Percentiles rank a stretch among this genome's conserved stretches.
Conservation (phyloP, 1,140 invertebrate genomes). For the Pygmarrhopalites habei region DNA sequence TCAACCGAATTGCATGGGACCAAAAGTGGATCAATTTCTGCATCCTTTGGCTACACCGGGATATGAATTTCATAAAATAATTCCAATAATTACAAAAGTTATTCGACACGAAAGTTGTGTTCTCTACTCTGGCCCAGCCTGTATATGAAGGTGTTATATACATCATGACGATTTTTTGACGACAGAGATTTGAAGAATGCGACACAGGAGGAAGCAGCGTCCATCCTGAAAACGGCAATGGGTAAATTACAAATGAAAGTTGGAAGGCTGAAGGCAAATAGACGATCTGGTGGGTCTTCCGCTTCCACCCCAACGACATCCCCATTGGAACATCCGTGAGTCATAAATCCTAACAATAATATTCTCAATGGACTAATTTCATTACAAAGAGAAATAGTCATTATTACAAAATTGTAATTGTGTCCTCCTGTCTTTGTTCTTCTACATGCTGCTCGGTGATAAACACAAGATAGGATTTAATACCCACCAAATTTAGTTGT, state of each 20-base stretch:
- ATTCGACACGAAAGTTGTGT: too few species aligned
- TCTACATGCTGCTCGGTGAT: neutral
- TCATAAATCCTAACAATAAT: neutral
- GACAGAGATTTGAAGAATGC: conserved; percentile 74
- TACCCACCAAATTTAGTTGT: too few species aligned
- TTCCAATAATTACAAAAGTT: too few species aligned
- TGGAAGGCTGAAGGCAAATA: conserved; percentile 64
- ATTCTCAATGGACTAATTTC: too few species aligned
- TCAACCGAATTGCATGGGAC: too few species aligned
- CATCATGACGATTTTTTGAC: too few species aligned
- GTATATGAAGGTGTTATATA: too few species aligned
- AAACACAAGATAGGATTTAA: neutral
- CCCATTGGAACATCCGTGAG: conserved; percentile 25
- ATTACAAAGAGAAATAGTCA: neutral
- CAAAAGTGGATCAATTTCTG: too few species aligned
- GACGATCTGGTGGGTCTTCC: conserved; percentile 21
- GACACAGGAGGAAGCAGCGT: conserved; percentile 57
- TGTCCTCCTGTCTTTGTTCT: neutral
- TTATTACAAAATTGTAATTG: neutral
- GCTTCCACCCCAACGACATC: conserved; percentile 21
- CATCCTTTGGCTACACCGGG: too few species aligned
- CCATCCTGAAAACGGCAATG: conserved; percentile 73
- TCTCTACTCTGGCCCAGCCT: too few species aligned
- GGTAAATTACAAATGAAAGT: conserved; percentile 72
- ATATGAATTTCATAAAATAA: too few species aligned